Base-by-base conservation (phyloP, 2,113 vertebrate species). In the Perognathus longimembris region DNA sequence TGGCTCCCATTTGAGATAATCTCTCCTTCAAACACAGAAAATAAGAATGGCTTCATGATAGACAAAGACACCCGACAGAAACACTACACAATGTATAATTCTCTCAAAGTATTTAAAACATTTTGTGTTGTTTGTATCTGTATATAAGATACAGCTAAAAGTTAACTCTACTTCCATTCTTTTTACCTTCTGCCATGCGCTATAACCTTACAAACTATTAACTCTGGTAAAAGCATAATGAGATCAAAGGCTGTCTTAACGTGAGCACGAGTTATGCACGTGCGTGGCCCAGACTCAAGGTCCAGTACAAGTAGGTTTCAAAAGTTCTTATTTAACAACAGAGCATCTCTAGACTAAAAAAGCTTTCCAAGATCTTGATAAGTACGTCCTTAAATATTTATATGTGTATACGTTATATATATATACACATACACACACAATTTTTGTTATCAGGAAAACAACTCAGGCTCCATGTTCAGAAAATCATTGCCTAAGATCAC, bases 221-320 rank as follows among this genome's bases (percentile, higher is more conserved):
- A 96, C 86, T 95, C 79, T 96, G 88, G 87, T 85, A 91, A 67
- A 86, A 90, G 79, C 91, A 96, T 66, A 89, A 85, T 20, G 38
- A 83, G 93, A 95, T 61, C 92, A 96, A 96, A 54, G 45, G 89
- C 71, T 95, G 64, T 88, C 87, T 97, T 95, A 94, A 83, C 90
- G 45, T 26, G 96, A 96, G 92, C 78, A 81, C 17, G 50, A 63
- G 84, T 75, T 91, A 91, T 34, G 34, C 84, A 89, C 6, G 57
- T 96, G 83, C 86, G 40, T 38, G 15, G 92, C 42, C 50, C 80
- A 91, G 84, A 96, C 50, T 50, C 70, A 91, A 95, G 77, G 73
- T 84, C 34, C 85, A 85, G 20, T 12, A 28, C 63, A 22, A 1
- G 42, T n/a, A 36, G 90, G 40, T 79, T 64, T 86, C 75, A 73